Evolutionary conservation across 2,113 vertebrate species (phyloP).

Genomic region (Rousettus leschenaultii): DNA sequence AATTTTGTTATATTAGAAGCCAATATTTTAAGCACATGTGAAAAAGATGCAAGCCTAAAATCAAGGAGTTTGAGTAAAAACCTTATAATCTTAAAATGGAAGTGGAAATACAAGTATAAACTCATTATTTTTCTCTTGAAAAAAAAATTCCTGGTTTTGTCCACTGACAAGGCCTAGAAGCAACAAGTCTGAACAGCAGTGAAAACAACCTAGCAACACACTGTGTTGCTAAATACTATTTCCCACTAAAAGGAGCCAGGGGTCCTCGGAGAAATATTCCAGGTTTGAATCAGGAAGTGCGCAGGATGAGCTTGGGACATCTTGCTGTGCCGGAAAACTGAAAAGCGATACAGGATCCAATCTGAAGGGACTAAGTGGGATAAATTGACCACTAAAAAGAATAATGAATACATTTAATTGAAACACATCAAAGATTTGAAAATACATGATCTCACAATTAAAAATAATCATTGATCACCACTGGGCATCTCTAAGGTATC

Average conservation of each 20-base stretch:
- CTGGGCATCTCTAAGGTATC: slow-evolving; percentile 15
- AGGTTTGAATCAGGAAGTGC: slow-evolving; percentile 30
- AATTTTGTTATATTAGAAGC: slow-evolving; percentile 12
- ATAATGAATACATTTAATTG: slow-evolving; percentile 23
- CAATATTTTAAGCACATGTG: not conserved
- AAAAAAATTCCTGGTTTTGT: not conserved
- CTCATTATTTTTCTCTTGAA: slow-evolving; percentile 1
- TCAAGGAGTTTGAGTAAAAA: not conserved
- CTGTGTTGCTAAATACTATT: slow-evolving; percentile 1
- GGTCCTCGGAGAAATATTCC: slow-evolving; percentile 21
- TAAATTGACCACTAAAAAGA: slow-evolving; percentile 12
- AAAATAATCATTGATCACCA: slow-evolving; percentile 26
- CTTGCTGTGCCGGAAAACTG: slow-evolving; percentile 13
- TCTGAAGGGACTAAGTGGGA: not conserved
- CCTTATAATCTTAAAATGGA: slow-evolving; percentile 41
- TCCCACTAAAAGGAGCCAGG: not conserved
- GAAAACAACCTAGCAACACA: not conserved
- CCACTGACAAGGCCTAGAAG: slow-evolving; percentile 1
- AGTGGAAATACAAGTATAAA: slow-evolving; percentile 12
- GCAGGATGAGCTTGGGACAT: not conserved
- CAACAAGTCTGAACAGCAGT: not conserved
- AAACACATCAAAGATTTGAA: not conserved
- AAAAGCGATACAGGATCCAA: not conserved
- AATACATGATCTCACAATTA: not conserved
- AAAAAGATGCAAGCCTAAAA: slow-evolving; percentile 26